A percentile compares a stretch with the other conserved stretches of the same genome.
These are phyloP conservation scores for Malacoraja senta DNA, from an alignment of 2,797 vertebrate genomes.

Conservation along the genomic window DNA sequence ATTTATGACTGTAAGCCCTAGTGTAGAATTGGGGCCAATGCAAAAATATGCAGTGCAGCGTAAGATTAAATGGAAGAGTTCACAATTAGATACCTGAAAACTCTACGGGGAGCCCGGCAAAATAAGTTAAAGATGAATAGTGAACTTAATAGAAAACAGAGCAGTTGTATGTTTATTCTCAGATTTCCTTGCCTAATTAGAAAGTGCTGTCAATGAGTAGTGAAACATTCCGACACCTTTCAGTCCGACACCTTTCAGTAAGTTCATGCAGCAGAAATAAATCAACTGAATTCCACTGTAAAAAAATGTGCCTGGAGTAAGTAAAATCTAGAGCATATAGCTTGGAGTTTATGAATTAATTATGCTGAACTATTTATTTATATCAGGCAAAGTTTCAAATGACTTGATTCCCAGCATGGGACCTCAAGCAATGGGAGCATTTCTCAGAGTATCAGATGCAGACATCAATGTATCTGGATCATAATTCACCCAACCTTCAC, in stretches of 20 bases:
- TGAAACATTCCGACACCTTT: too few relatives aligned
- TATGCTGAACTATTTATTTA: not conserved
- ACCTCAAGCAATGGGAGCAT: not conserved
- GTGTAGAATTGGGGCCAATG: not conserved
- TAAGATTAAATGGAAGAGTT: not conserved
- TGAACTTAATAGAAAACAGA: not conserved
- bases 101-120: not conserved
- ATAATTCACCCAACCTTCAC: too few relatives aligned
- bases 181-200: not conserved
- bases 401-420: not conserved
- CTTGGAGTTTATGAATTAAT: not conserved
- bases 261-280: not conserved
- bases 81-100: not conserved
- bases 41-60: not conserved
- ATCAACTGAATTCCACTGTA: not conserved
- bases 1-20: not conserved
- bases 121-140: not conserved
- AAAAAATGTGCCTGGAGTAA: not conserved
- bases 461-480: not conserved
- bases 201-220: not conserved
- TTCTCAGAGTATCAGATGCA: not conserved
- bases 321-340: not conserved
- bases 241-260: not conserved
- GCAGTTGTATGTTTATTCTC: not conserved
- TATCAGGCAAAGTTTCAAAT: constrained; percentile 1